Conservation (phyloP, 2,888 invertebrate species). For the Oxyscelio sp. region DNA sequence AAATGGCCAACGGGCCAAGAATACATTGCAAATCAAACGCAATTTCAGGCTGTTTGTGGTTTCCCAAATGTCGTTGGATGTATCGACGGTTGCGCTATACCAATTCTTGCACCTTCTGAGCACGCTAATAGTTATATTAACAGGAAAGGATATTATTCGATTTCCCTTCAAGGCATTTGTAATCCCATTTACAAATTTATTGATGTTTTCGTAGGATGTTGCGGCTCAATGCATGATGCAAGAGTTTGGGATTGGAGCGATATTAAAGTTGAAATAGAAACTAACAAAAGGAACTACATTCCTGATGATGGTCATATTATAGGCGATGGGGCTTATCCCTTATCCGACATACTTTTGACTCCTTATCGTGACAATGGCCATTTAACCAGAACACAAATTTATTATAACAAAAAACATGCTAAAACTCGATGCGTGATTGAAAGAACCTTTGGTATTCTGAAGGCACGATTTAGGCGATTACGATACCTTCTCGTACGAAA, state of each 20-base stretch:
- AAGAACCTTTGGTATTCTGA: not conserved
- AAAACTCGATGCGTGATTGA: not conserved
- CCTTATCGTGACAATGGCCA: slow-evolving; percentile 8
- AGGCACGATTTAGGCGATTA: not conserved
- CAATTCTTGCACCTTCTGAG: slow-evolving; percentile 4
- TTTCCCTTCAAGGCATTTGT: slow-evolving; percentile 38
- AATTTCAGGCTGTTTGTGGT: slow-evolving; percentile 18
- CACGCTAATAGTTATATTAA: slow-evolving; percentile 33
- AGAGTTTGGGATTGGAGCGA: slow-evolving; percentile 44
- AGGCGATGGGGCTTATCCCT: slow-evolving; percentile 24
- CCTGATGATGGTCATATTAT: slow-evolving; percentile 21
- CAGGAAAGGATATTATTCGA: slow-evolving; percentile 38
- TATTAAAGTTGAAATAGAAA: not conserved
- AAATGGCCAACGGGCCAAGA: slow-evolving; percentile 17
- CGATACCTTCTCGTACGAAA: not conserved
- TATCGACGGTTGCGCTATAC: slow-evolving; percentile 27
- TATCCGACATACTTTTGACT: not conserved
- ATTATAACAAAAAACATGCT: not conserved
- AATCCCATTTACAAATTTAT: slow-evolving; percentile 13
- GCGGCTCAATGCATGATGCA: slow-evolving; percentile 55
- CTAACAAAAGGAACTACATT: not conserved
- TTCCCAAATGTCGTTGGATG: slow-evolving; percentile 37
- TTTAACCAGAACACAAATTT: not conserved
- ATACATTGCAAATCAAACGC: not conserved
- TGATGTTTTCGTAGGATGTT: slow-evolving; percentile 43